Base-by-base conservation (phyloP, 2,888 invertebrate genomes). In the Dynastes hyllus region DNA sequence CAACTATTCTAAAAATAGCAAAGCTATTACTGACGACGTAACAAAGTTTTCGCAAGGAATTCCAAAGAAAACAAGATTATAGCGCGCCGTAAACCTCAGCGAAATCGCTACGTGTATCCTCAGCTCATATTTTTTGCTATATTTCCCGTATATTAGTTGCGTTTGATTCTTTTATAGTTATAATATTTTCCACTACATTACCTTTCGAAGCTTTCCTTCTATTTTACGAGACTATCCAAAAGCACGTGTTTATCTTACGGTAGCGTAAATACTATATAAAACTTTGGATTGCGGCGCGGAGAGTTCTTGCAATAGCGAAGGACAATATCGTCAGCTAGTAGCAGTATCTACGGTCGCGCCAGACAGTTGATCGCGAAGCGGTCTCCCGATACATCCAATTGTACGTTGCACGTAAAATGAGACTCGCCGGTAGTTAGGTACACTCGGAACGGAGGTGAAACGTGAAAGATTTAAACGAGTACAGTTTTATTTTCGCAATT, bases 311-410 rank as follows among this genome's bases (percentile, higher is more conserved):
- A 65, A 66, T 66, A 66, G 40, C 66, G 76, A 76, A 76, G 76
- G 76, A 76, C 76, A 66, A 76, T 66, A 53, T 53, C 61, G 27
- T 45, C 22, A 45, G 51, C 27, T 13, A 45, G 45, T 45, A 45
- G 37, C 66, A 50, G 50, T 65, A 63, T 29, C 29, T 45, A 45
- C n/a, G 51, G 22, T 11, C n/a, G 61, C 51, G n/a, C 29, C 32
- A 65, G 53, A 63, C 76, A 76, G 76, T 76, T 66, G 76, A 66
- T 76, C 66, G 76, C 76, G 76, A 65, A 76, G 76, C 61, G 45
- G 45, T 45, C 51, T 66, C 50, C 66, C 51, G 32, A 50, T 40
- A 65, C 65, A 50, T 51, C 29, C 40, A 76, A 66, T 76, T 32
- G 51, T 53, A 66, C 53, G 58, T 55, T 73, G 66, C 66, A 66